Conservation (phyloP, 2,888 invertebrate species). For the Parascotia fuliginaria region DNA sequence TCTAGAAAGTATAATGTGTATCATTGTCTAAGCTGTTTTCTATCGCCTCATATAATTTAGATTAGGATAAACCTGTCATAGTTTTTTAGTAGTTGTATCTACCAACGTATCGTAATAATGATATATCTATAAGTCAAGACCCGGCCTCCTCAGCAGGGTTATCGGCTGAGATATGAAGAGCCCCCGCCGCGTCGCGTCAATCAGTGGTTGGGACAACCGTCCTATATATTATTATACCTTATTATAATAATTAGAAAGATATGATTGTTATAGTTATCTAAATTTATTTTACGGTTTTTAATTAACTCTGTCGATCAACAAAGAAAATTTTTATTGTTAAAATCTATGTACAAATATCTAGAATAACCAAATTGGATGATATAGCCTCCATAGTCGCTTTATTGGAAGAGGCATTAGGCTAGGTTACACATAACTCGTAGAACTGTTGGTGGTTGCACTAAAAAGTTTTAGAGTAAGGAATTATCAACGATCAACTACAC, state of each 20-base stretch:
- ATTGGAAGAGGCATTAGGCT: too few relatives aligned
- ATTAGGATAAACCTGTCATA: constrained; percentile 20
- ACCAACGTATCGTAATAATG: constrained; percentile 14
- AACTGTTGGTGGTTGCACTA: too few relatives aligned
- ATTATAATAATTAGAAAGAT: constrained; percentile 10
- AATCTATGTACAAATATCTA: too few relatives aligned
- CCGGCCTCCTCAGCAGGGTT: constrained; percentile 58
- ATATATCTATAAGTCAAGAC: constrained; percentile 42
- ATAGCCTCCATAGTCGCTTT: too few relatives aligned
- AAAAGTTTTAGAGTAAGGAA: too few relatives aligned
- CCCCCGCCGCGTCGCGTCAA: constrained; percentile 31
- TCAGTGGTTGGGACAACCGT: constrained; percentile 33
- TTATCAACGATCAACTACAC: too few relatives aligned
- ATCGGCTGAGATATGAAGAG: constrained; percentile 45
- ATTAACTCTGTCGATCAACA: too few relatives aligned
- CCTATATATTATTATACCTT: constrained; percentile 32
- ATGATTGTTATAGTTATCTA: constrained; percentile 17
- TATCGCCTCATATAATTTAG: constrained; percentile 1
- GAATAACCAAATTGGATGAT: too few relatives aligned
- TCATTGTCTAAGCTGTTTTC: background rate
- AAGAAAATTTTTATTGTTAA: too few relatives aligned
- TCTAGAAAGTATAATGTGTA: too few relatives aligned
- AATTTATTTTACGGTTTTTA: constrained; percentile 28
- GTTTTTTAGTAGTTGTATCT: constrained; percentile 6
- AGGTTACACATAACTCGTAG: too few relatives aligned